Percentiles rank a stretch among this genome's conserved stretches.
phyloP scores from a whole-genome alignment of 2,113 vertebrate genomes.

The Apaloderma vittatum region DNA sequence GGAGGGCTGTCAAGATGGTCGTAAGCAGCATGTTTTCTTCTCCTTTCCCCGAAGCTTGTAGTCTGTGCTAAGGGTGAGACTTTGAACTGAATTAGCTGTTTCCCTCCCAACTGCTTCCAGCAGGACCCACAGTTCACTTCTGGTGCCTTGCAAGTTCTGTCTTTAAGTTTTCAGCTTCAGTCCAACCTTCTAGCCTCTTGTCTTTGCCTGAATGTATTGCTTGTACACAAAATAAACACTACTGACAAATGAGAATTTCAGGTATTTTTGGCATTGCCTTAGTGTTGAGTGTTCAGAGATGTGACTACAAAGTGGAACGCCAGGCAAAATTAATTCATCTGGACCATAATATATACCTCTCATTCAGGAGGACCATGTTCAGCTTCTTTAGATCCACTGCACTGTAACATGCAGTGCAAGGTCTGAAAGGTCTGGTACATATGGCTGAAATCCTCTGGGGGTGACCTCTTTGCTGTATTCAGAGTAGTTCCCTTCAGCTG shows the following conservation, averaged over 20 bases:
- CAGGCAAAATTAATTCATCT: neutral
- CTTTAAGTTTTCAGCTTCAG: neutral
- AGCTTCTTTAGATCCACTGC: neutral
- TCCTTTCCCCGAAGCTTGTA: neutral
- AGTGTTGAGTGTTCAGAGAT: neutral
- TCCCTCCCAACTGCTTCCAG: neutral
- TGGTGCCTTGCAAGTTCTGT: neutral
- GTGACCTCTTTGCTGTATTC: neutral
- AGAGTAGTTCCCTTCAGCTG: neutral
- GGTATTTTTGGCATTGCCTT: neutral
- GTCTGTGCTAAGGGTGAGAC: neutral
- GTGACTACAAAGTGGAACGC: neutral
- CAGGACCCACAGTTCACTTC: neutral
- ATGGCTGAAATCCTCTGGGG: neutral
- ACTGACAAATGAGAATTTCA: neutral
- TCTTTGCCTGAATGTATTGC: neutral
- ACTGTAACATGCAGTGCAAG: neutral
- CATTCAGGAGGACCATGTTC: neutral
- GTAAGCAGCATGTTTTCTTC: neutral
- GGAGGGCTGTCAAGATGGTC: neutral
- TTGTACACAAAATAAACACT: neutral
- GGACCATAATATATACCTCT: neutral
- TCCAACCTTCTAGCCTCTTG: neutral
- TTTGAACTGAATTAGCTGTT: neutral
- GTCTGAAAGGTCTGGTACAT: neutral